Evolutionary conservation across 2,797 vertebrate genomes (phyloP).

Genomic region (Clangula hyemalis): DNA sequence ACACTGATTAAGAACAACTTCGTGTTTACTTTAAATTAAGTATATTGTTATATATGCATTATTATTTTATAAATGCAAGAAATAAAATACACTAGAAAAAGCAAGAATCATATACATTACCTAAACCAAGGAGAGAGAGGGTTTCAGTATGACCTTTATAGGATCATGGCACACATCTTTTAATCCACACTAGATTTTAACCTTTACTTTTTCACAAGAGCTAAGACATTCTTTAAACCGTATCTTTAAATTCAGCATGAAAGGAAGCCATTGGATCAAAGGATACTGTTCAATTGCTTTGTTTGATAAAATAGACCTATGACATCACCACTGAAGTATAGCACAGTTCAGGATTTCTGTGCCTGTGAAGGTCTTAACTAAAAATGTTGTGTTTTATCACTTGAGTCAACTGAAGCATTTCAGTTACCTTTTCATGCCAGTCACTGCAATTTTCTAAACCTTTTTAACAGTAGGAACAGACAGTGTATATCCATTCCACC

Average conservation of each 20-base stretch:
- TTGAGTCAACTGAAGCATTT: background rate
- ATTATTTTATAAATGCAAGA: background rate
- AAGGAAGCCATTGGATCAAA: background rate
- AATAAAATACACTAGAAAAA: background rate
- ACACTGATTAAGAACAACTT: background rate
- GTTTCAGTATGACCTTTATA: background rate
- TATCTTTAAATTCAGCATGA: background rate
- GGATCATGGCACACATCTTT: background rate
- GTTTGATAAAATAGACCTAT: background rate
- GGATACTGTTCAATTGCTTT: background rate
- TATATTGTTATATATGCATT: no score
- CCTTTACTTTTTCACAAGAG: background rate
- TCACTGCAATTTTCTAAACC: background rate
- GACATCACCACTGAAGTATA: background rate
- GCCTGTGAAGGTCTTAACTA: background rate
- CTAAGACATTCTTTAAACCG: background rate
- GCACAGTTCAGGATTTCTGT: background rate
- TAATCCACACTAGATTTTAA: background rate
- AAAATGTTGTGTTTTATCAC: background rate
- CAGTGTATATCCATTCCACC: background rate
- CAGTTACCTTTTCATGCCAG: background rate
- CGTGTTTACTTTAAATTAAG: background rate
- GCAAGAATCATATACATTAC: background rate
- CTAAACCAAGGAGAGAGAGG: background rate
- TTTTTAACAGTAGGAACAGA: background rate